Evolutionary conservation across 2,797 vertebrate species (phyloP).

Genomic region (Sciaenops ocellatus): DNA sequence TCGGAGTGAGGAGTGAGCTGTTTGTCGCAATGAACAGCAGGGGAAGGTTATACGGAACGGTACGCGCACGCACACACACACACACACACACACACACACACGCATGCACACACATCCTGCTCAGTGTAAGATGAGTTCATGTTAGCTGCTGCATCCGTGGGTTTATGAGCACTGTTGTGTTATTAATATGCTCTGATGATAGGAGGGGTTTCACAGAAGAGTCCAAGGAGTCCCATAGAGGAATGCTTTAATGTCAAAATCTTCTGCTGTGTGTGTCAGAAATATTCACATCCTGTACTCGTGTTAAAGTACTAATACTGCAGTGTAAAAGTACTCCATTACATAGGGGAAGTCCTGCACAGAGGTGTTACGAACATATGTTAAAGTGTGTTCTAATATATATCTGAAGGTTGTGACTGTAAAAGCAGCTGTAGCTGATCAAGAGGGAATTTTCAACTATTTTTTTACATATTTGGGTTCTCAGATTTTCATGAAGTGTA

Average conservation of each 20-base stretch:
- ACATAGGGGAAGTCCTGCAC: background rate
- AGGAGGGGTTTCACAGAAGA: slow-evolving; percentile 34
- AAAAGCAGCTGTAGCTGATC: background rate
- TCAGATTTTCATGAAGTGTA: background rate
- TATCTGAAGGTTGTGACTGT: background rate
- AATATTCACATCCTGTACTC: background rate
- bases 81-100: background rate
- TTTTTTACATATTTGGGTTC: background rate
- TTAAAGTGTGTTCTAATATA: background rate
- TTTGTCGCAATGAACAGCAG: slow-evolving; percentile 96
- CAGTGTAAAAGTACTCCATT: background rate
- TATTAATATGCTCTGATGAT: slow-evolving; percentile 73
- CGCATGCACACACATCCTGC: slow-evolving; percentile 29
- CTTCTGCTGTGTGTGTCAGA: slow-evolving; percentile 33
- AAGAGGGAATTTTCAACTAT: background rate
- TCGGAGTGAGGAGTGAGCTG: slow-evolving; percentile 91
- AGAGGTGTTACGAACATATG: background rate
- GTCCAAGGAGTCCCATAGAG: slow-evolving; percentile 32
- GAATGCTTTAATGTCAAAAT: slow-evolving; percentile 30
- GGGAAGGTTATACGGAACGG: slow-evolving; percentile 93
- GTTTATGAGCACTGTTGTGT: slow-evolving; percentile 72
- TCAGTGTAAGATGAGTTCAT: slow-evolving; percentile 71
- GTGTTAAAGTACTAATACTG: slow-evolving; percentile 2
- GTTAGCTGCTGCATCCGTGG: slow-evolving; percentile 64
- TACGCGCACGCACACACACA: slow-evolving; percentile 64